Percentiles rank a stretch among this genome's conserved stretches.
Conservation (phyloP, 2,113 vertebrate species). For the Xenotilapia caudafasciata region DNA sequence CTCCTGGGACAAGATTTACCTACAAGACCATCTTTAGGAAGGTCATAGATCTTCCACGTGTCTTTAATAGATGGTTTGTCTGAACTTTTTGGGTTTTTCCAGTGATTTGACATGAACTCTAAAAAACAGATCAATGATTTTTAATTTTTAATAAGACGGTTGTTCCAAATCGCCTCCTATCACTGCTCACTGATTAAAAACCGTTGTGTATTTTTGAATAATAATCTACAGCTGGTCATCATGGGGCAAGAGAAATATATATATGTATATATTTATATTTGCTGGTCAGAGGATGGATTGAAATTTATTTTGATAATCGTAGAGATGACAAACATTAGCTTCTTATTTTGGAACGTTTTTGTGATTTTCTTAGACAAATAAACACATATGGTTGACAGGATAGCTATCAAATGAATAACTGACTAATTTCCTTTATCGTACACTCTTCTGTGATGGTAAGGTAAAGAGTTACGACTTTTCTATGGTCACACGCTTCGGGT, state of each 20-base stretch:
- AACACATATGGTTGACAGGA: background rate
- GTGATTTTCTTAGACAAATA: background rate
- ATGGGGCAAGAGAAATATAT: fast-evolving
- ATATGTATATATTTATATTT: background rate
- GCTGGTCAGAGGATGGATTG: background rate
- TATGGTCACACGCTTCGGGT: background rate
- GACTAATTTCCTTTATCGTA: background rate
- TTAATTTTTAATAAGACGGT: fast-evolving
- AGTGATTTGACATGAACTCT: background rate
- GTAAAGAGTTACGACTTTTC: background rate
- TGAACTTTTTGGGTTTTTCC: background rate
- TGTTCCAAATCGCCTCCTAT: background rate
- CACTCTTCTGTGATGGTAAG: fast-evolving
- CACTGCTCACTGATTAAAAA: fast-evolving
- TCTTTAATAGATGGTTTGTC: background rate
- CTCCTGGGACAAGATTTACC: slow-evolving; percentile 1
- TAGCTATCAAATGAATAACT: fast-evolving
- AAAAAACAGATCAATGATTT: background rate
- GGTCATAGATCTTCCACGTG: background rate
- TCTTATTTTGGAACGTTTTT: background rate
- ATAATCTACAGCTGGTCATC: background rate
- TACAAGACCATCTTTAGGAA: background rate
- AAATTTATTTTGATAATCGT: background rate
- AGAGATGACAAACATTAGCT: background rate
- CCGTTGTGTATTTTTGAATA: background rate